These are phyloP conservation scores for Gonioctena quinquepunctata DNA, from an alignment of 1,140 invertebrate genomes.

Conservation along the genomic window DNA sequence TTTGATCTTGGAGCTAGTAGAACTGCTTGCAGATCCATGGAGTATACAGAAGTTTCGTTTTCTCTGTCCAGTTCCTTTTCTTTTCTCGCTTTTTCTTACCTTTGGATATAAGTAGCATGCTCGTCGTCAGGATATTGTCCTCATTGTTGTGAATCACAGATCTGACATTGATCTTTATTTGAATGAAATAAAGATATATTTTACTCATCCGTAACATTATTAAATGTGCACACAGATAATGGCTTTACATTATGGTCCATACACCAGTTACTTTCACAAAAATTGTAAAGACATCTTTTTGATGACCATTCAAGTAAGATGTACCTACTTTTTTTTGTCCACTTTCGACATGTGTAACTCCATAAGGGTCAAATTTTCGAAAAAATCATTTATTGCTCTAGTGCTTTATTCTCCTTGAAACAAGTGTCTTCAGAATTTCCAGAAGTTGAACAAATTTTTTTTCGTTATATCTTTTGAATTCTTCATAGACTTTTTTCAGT, in stretches of 20 bases:
- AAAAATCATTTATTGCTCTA: too few relatives aligned
- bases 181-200: not conserved
- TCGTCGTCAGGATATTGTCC: not conserved
- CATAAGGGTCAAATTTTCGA: too few relatives aligned
- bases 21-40: constrained; percentile 1
- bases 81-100: constrained; percentile 14
- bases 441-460: too few relatives aligned
- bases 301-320: too few relatives aligned
- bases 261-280: not conserved
- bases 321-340: too few relatives aligned
- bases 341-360: too few relatives aligned
- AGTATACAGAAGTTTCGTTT: not conserved
- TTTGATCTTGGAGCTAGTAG: not conserved
- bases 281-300: not conserved
- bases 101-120: not conserved
- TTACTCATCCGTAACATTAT: not conserved
- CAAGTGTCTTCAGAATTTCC: too few relatives aligned
- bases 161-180: not conserved
- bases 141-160: constrained; percentile 1
- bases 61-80: constrained; percentile 15
- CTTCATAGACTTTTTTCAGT: too few relatives aligned
- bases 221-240: not conserved
- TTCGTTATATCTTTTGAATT: too few relatives aligned
- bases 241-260: not conserved
- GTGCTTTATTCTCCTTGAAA: too few relatives aligned